Evolutionary conservation across 2,888 invertebrate species (phyloP), one percentile per base, ranked within the genome.

Genomic region (Autographa pulchrina): DNA sequence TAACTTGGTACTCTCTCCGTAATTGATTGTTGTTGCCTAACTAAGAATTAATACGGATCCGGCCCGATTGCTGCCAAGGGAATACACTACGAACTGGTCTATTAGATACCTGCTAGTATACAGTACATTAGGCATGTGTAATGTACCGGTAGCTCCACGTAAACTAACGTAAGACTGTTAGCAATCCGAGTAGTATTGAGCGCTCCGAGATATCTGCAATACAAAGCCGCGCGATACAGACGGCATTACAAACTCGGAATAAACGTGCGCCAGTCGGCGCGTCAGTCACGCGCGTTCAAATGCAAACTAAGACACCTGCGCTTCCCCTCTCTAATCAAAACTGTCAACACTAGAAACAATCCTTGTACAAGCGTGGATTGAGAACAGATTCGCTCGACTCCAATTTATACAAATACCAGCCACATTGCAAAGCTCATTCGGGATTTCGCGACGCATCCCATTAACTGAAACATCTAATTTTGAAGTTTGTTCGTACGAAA

Each of bases 401-500:
- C 78, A 78, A 81, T 80, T 81, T 78, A 80, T 74, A 71, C 75
- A 73, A 78, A 76, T 79, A 79, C 68, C 68, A 83, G 70, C 73
- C 73, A 48, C 72, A 76, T 75, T 65, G 74, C 74, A 75, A 70
- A 74, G 72, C 74, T 78, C 72, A 84, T 81, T 80, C 83, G 77
- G 76, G 74, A 82, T 84, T 86, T 84, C 74, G 72, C 81, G 70
- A 84, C 85, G 86, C 82, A 85, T 87, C 85, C 87, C 87, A 91
- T 90, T 90, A 91, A 86, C 84, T 78, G 86, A 85, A 87, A 88
- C 90, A 87, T 89, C 90, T 91, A 91, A 91, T 91, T 91, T 86
- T 85, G 77, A 86, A 88, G 87, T 89, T 88, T 88, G 87, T 77
- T 70, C 58, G 81, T 74, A 78, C 81, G 79, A 82, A 81, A 83